A percentile compares a stretch with the other conserved stretches of the same genome.
phyloP scores from a whole-genome alignment of 2,888 invertebrate species.

The Abrostola triplasia region DNA sequence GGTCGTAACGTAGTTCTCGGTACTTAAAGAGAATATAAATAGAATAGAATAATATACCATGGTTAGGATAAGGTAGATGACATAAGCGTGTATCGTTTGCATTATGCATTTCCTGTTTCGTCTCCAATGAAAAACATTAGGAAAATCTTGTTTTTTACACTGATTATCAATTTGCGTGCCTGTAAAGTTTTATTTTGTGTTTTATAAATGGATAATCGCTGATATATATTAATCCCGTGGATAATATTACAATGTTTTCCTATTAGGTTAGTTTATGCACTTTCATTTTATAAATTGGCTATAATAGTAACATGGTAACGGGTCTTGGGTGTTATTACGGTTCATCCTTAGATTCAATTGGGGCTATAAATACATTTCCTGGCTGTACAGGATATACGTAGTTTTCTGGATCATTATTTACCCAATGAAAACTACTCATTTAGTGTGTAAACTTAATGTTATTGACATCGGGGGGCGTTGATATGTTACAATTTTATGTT shows the following conservation, averaged over 20 bases:
- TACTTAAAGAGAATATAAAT: no score
- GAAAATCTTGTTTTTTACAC: constrained; percentile 10
- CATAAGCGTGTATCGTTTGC: neutral
- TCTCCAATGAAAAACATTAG: neutral
- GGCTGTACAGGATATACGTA: neutral
- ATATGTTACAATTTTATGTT: constrained; percentile 1
- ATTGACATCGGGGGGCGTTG: constrained; percentile 24
- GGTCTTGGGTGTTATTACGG: constrained; percentile 2
- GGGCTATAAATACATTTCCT: constrained; percentile 12
- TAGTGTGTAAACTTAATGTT: neutral
- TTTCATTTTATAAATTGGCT: constrained; percentile 33
- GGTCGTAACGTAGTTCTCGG: no score
- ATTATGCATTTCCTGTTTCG: constrained; percentile 1
- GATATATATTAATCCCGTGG: constrained; percentile 14
- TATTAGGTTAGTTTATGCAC: constrained; percentile 39
- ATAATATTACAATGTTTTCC: constrained; percentile 30
- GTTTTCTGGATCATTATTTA: constrained; percentile 27
- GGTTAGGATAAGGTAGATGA: no score
- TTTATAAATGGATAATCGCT: constrained; percentile 14
- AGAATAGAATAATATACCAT: no score
- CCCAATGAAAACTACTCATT: constrained; percentile 8
- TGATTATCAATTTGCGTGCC: constrained; percentile 7
- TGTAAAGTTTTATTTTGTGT: constrained; percentile 11
- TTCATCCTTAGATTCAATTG: constrained; percentile 5
- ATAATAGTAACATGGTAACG: constrained; percentile 25